Evolutionary conservation across 1,140 invertebrate genomes (phyloP), one percentile per base, ranked within the genome.

Genomic region (Philopotamus ludificatus): DNA sequence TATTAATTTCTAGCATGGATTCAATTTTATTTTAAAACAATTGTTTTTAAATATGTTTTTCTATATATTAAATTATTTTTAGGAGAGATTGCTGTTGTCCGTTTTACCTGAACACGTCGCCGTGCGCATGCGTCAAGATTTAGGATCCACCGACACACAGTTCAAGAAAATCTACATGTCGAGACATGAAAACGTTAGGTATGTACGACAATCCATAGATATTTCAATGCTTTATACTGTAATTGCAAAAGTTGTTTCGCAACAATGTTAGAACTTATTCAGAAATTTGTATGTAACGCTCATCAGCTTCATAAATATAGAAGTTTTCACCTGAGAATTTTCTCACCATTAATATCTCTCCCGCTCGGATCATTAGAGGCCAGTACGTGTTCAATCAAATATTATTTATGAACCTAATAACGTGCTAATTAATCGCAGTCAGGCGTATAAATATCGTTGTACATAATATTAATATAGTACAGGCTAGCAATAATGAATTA

Each of bases 131-230:
- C 81, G 94, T 3, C 87, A 95, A 75, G 94, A 97, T 75, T 80
- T 96, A 62, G 94, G 93, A 10, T 87, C 89, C 15, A 90, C 90
- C 2, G 86, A 91, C 59, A 93, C 92, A 62, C 94, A 96, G 75
- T 98, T 98, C 76, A 95, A 97, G 79, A 97, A 96, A 79, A 97
- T 97, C 72, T 97, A 97, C 75, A 96, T 98, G 94, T 94, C 91
- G 64, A 83, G 95, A 15, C 94, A 97, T 77, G 95, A 97, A 79
- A 96, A 97, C 78, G 94, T 97, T 67, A 97, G 94, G 88, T 93
- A 80, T 77, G 74, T 65, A n/a, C n/a, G n/a, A n/a, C n/a, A n/a
- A n/a, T n/a, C n/a, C n/a, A n/a, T n/a, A n/a, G n/a, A n/a, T n/a
- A n/a, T n/a, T n/a, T n/a, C n/a, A n/a, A n/a, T n/a, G n/a, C n/a